Evolutionary conservation across 2,888 invertebrate species (phyloP).

Genomic region (Neoaliturus tenellus): DNA sequence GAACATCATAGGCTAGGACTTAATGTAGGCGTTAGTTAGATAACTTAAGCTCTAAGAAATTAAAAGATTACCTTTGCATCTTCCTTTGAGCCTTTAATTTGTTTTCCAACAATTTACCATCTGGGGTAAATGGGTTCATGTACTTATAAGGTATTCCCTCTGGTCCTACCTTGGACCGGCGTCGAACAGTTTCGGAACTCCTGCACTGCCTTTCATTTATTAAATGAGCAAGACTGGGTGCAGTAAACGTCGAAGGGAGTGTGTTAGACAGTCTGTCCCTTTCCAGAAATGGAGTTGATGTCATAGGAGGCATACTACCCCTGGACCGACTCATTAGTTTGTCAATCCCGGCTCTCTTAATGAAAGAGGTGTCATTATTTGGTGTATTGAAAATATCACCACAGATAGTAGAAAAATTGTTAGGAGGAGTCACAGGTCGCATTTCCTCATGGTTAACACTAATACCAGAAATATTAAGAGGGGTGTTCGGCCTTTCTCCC

Average conservation of each 20-base stretch:
- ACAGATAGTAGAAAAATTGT: neutral
- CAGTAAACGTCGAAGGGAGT: neutral
- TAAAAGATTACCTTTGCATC: neutral
- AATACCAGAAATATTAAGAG: neutral
- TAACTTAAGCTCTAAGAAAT: no score
- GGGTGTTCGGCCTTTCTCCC: neutral
- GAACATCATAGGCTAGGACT: no score
- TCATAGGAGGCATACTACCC: neutral
- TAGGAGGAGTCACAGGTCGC: neutral
- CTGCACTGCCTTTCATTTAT: neutral
- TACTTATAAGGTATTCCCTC: neutral
- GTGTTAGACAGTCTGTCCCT: neutral
- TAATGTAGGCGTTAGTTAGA: no score
- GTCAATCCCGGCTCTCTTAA: neutral
- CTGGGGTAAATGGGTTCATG: neutral
- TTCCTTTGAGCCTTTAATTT: neutral
- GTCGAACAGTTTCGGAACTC: neutral
- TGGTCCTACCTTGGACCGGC: neutral
- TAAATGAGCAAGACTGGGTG: neutral
- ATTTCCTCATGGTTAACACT: neutral
- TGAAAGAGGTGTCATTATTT: neutral
- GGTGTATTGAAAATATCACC: neutral
- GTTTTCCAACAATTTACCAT: neutral
- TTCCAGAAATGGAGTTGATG: neutral
- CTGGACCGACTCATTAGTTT: neutral